Evolutionary conservation across 2,888 invertebrate genomes (phyloP).

Genomic region (Andrena praecox): DNA sequence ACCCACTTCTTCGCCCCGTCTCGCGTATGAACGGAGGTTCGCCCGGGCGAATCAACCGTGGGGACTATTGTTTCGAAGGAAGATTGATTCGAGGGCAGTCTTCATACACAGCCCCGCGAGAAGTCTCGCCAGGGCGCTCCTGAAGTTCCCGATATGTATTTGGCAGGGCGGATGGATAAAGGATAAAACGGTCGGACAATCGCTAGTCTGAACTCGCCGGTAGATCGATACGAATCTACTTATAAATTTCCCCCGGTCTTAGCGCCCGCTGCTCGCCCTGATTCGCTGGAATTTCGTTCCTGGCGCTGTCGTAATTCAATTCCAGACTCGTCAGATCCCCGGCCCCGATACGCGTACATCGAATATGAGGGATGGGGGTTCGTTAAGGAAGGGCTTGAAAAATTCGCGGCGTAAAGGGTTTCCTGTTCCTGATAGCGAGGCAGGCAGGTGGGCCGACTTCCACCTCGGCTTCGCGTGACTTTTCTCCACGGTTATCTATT

Average conservation of each 20-base stretch:
- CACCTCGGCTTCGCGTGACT: constrained; percentile 76
- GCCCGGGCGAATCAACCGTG: constrained; percentile 19
- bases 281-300: constrained; percentile 1
- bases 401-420: constrained; percentile 38
- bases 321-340: constrained; percentile 15
- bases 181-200: not conserved
- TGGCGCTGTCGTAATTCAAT: constrained; percentile 23
- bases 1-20: not conserved
- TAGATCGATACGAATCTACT: not conserved
- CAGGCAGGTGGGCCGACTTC: not conserved
- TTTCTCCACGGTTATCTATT: constrained; percentile 76
- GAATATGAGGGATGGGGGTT: constrained; percentile 24
- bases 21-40: constrained; percentile 28
- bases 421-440: constrained; percentile 25
- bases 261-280: not conserved
- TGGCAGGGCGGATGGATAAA: not conserved
- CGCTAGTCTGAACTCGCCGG: not conserved
- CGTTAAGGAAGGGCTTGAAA: constrained; percentile 29
- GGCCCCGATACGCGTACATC: constrained; percentile 9
- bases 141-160: not conserved
- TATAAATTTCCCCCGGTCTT: not conserved
- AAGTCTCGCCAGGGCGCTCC: not conserved
- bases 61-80: constrained; percentile 30
- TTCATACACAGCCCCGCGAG: not conserved
- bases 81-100: constrained; percentile 43